Percentiles rank a stretch among this genome's conserved stretches.
Conservation (phyloP, 2,888 invertebrate species). For the Patella depressa region DNA sequence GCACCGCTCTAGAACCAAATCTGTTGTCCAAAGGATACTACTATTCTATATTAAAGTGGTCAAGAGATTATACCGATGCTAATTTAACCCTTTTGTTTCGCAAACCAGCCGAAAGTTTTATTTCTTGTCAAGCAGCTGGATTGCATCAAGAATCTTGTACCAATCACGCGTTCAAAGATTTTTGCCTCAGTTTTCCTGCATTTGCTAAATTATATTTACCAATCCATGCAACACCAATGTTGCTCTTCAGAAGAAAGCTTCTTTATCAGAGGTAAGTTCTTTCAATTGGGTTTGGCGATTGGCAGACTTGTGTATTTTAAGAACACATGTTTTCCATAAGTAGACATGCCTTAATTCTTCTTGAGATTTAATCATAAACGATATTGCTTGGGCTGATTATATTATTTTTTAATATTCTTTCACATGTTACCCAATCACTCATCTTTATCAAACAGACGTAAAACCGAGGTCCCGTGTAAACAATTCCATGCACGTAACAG, state of each 20-base stretch:
- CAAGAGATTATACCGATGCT: constrained; percentile 54
- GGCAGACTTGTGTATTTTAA: constrained; percentile 28
- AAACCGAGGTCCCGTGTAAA: no score
- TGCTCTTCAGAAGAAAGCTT: constrained; percentile 51
- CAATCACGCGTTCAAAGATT: constrained; percentile 48
- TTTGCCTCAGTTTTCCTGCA: constrained; percentile 48
- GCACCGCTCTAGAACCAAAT: constrained; percentile 47
- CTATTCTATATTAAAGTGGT: constrained; percentile 58
- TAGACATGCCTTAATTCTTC: no score
- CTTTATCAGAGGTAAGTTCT: constrained; percentile 44
- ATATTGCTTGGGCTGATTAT: no score
- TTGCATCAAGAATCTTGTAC: constrained; percentile 51
- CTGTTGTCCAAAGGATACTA: constrained; percentile 56
- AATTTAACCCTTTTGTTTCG: constrained; percentile 46
- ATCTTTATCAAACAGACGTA: no score
- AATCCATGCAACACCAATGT: constrained; percentile 54
- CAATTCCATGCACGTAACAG: no score
- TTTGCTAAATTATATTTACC: constrained; percentile 61
- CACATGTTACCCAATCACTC: no score
- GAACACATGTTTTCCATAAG: no score
- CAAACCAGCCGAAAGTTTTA: constrained; percentile 42
- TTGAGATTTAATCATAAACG: no score
- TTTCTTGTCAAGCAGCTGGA: constrained; percentile 53
- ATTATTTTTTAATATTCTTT: no score
- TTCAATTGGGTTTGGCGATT: constrained; percentile 44